Conservation (phyloP, 2,888 invertebrate genomes). For the Rhagonycha lutea region DNA sequence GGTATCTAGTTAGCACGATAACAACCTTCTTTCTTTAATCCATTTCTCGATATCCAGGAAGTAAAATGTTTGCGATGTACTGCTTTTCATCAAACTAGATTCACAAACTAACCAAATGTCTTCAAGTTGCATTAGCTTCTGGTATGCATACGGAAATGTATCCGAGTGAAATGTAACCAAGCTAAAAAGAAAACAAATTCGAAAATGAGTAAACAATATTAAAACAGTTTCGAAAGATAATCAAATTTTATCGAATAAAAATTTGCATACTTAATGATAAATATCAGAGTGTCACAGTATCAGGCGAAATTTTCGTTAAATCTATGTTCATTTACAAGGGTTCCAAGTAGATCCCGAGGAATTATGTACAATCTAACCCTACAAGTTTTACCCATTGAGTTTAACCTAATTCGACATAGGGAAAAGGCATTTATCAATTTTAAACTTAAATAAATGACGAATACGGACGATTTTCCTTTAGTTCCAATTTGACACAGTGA, state of each 20-base stretch:
- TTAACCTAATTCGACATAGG: constrained; percentile 36
- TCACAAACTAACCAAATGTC: too few species aligned
- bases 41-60: too few species aligned
- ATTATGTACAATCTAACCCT: constrained; percentile 32
- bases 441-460: constrained; percentile 34
- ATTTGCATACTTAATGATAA: not conserved
- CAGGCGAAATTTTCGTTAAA: constrained; percentile 29
- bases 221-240: not conserved
- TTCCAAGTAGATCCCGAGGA: constrained; percentile 35
- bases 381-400: constrained; percentile 38
- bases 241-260: not conserved
- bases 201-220: not conserved
- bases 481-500: constrained; percentile 35
- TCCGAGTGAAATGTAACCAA: too few species aligned
- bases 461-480: constrained; percentile 32
- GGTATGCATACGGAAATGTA: too few species aligned
- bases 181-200: not conserved
- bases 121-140: too few species aligned
- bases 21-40: too few species aligned
- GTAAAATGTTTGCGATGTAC: too few species aligned
- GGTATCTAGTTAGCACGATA: too few species aligned
- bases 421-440: constrained; percentile 41
- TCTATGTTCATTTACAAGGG: constrained; percentile 40
- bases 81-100: too few species aligned
- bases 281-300: constrained; percentile 10